phyloP scores from a whole-genome alignment of 2,888 invertebrate genomes.

The Euproctis similis region DNA sequence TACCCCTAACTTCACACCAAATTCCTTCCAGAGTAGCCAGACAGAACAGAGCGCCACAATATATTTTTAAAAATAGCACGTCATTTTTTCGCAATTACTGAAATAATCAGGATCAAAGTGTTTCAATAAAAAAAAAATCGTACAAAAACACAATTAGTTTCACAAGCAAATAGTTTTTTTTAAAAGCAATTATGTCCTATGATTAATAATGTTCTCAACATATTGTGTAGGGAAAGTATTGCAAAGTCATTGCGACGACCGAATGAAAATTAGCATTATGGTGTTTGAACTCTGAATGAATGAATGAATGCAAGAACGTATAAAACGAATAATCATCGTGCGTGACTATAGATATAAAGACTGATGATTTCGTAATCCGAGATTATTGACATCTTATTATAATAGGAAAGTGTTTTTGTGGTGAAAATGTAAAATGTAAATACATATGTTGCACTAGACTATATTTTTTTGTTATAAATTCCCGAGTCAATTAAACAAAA shows the following conservation, averaged over 20 bases:
- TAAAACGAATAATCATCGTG: conserved; percentile 27
- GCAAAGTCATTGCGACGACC: conserved; percentile 25
- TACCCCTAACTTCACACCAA: no score
- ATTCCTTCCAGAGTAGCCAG: no score
- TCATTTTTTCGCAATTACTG: no score
- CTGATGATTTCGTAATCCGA: conserved; percentile 27
- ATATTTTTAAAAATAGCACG: no score
- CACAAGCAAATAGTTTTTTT: no score
- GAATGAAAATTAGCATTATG: conserved; percentile 24
- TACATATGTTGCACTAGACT: not conserved
- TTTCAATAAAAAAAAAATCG: no score
- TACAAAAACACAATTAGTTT: no score
- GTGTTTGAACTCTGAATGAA: conserved; percentile 22
- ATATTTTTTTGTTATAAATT: no score
- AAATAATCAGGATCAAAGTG: no score
- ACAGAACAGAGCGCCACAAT: no score
- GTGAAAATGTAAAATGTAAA: not conserved
- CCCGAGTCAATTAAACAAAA: no score
- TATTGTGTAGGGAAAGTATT: conserved; percentile 20
- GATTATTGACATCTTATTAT: conserved; percentile 15
- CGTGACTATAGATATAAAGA: conserved; percentile 29
- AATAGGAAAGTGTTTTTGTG: conserved; percentile 8
- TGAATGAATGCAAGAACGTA: conserved; percentile 1
- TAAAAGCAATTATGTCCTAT: not conserved
- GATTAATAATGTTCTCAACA: not conserved